Evolutionary conservation across 2,888 invertebrate species (phyloP).

Genomic region (Apamea anceps): DNA sequence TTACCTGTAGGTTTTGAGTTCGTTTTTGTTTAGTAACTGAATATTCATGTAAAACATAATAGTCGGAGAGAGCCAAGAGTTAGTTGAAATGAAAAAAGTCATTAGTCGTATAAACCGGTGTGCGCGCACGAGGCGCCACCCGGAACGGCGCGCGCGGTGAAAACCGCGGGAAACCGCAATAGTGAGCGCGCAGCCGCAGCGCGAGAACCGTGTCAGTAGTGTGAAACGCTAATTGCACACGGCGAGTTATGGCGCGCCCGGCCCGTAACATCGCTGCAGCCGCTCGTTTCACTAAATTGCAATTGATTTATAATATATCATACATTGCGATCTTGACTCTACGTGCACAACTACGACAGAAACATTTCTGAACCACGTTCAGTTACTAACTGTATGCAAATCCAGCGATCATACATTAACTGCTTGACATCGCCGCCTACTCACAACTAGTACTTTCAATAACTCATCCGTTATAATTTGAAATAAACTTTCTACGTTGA

Average conservation of each 20-base stretch:
- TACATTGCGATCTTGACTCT: slow-evolving; percentile 47
- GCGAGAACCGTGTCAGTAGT: slow-evolving; percentile 90
- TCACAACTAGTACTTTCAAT: slow-evolving; percentile 51
- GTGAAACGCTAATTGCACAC: slow-evolving; percentile 88
- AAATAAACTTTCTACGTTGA: slow-evolving; percentile 44
- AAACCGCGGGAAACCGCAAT: slow-evolving; percentile 90
- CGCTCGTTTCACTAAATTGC: slow-evolving; percentile 69
- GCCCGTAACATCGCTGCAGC: slow-evolving; percentile 75
- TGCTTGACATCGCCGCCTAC: slow-evolving; percentile 46
- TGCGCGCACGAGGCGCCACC: slow-evolving; percentile 85
- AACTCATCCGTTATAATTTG: slow-evolving; percentile 42
- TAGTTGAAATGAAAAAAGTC: slow-evolving; percentile 78
- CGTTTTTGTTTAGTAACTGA: slow-evolving; percentile 41
- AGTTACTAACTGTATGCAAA: slow-evolving; percentile 56
- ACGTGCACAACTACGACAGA: slow-evolving; percentile 40
- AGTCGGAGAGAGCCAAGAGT: slow-evolving; percentile 74
- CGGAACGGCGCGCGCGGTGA: slow-evolving; percentile 89
- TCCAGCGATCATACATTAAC: slow-evolving; percentile 51
- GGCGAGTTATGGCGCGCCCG: slow-evolving; percentile 80
- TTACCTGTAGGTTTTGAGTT: slow-evolving; percentile 29
- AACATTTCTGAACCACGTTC: slow-evolving; percentile 44
- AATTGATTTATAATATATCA: slow-evolving; percentile 68
- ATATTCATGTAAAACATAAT: slow-evolving; percentile 61
- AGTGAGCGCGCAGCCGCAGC: slow-evolving; percentile 78
- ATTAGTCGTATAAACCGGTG: slow-evolving; percentile 83